These are phyloP conservation scores for Choloepus didactylus DNA, from an alignment of 2,797 vertebrate genomes.

Conservation along the genomic window DNA sequence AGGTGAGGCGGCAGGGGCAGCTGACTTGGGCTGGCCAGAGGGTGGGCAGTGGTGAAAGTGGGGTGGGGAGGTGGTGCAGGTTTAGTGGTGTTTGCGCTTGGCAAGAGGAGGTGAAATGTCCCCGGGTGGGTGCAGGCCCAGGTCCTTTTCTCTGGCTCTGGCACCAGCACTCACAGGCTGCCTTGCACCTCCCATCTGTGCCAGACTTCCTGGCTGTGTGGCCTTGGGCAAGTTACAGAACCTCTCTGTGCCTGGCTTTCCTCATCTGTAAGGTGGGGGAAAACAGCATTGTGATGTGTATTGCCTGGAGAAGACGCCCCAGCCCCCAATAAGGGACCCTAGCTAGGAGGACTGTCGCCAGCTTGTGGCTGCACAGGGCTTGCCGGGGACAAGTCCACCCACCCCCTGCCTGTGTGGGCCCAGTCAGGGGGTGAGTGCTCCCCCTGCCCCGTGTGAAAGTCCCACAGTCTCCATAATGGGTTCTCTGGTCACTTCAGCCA, in stretches of 20 bases:
- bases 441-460: fast-evolving
- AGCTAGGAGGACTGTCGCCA: fast-evolving
- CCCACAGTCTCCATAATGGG: fast-evolving
- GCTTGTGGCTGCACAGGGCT: neutral
- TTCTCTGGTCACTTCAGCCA: neutral
- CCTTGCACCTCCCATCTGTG: neutral
- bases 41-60: neutral
- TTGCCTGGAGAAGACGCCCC: fast-evolving
- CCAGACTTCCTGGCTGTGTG: neutral
- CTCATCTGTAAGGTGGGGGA: neutral
- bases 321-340: neutral
- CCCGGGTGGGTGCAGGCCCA: fast-evolving
- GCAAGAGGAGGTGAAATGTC: neutral
- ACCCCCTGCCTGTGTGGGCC: fast-evolving
- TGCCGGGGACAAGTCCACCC: neutral
- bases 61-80: neutral
- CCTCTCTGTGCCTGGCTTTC: neutral
- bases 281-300: fast-evolving
- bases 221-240: neutral
- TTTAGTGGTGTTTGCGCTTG: fast-evolving
- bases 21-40: fast-evolving
- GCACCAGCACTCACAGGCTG: neutral
- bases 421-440: neutral
- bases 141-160: neutral
- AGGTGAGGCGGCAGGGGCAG: fast-evolving